Evolutionary conservation across 2,797 vertebrate genomes (phyloP), one percentile per base, ranked within the genome.

Genomic region (Chromobotia macracanthus): DNA sequence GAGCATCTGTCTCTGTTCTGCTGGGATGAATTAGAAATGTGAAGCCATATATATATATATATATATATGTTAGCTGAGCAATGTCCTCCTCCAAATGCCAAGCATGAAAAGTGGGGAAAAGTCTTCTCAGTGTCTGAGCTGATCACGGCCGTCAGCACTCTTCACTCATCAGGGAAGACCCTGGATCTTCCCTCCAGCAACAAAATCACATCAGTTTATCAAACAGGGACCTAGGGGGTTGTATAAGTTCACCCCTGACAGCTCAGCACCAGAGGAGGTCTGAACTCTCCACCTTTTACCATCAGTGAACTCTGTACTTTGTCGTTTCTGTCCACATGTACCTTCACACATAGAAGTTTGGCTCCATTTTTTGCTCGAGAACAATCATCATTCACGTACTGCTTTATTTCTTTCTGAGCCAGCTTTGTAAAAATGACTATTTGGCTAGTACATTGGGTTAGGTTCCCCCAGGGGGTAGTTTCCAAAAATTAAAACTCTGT

Each of bases 121-220:
- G 75, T 21, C 31, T 75, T 21, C 53, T 77, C 48, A 64, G 70
- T 65, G 12, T 21, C n/a, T 28, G 53, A 72, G 38, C 70, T 74
- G 58, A 50, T 66, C 72, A 25, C 16, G 44, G 65, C 46, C 64
- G 13, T 70, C 71, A 71, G 38, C 56, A 1, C 51, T 5, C 41
- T 65, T 74, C 23, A 19, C 35, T 75, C 23, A 21, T 10, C 10
- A 13, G 3, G 63, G 9, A 31, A 63, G 25, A 10, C 38, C 46
- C 60, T 77, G 50, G 73, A 77, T 25, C 63, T 80, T 18, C 44
- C 31, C 65, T 82, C 75, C 65, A 60, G 38, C 72, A 41, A 46
- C 73, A 48, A 25, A 82, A 65, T 73, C 41, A 31, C 69, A 74
- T 75, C 70, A 80, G 60, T 81, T 77, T 79, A 70, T 51, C 56